Evolutionary conservation across 2,888 invertebrate genomes (phyloP).

Genomic region (Ditula angustiorana): DNA sequence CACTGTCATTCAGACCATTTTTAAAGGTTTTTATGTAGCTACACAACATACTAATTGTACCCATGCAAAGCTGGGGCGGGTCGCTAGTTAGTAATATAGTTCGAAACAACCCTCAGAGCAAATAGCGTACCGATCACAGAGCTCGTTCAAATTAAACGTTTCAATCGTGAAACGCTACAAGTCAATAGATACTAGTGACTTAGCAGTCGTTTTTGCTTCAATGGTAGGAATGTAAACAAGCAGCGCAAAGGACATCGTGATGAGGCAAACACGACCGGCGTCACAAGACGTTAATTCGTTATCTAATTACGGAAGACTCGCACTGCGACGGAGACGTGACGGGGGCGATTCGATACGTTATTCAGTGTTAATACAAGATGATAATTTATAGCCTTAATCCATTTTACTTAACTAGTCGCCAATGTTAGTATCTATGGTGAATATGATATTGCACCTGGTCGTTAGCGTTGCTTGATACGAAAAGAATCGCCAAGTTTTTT

Average conservation of each 20-base stretch:
- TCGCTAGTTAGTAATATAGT: not conserved
- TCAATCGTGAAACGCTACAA: conserved; percentile 4
- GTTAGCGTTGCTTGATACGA: too few relatives aligned
- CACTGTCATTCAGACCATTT: too few relatives aligned
- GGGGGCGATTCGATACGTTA: conserved; percentile 20
- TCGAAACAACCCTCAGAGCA: not conserved
- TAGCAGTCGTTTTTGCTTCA: conserved; percentile 11
- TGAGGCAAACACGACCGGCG: conserved; percentile 66
- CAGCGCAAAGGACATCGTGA: conserved; percentile 61
- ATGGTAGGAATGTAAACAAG: conserved; percentile 52
- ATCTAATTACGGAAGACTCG: conserved; percentile 72
- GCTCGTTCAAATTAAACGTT: not conserved
- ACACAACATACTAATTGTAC: too few relatives aligned
- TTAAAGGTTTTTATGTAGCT: too few relatives aligned
- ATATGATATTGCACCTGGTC: too few relatives aligned
- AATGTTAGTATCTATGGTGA: too few relatives aligned
- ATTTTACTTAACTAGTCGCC: too few relatives aligned
- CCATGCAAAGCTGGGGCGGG: too few relatives aligned
- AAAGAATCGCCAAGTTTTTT: too few relatives aligned
- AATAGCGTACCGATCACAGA: not conserved
- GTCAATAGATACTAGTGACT: not conserved
- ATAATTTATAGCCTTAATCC: not conserved
- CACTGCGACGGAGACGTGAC: conserved; percentile 41
- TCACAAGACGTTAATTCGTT: conserved; percentile 79
- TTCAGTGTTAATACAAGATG: not conserved